Conservation (phyloP, 2,113 vertebrate species). For the Rhea americana region DNA sequence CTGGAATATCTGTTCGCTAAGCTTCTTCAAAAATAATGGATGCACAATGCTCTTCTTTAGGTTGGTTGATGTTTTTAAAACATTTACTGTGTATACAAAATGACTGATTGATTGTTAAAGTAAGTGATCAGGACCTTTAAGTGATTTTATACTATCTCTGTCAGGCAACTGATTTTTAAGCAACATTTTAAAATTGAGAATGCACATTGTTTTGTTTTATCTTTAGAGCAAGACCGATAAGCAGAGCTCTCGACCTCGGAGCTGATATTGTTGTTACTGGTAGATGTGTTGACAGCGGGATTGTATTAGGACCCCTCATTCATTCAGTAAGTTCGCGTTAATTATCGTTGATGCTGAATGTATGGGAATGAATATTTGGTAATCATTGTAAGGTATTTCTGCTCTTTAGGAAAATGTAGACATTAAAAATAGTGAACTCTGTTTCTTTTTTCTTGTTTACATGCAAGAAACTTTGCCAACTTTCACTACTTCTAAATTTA, state of each 20-base stretch:
- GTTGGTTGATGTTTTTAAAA: background rate
- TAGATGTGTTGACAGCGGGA: conserved; percentile 86
- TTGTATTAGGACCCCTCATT: conserved; percentile 87
- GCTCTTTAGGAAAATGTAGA: background rate
- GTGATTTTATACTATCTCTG: background rate
- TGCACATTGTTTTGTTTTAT: background rate
- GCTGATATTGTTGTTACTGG: conserved; percentile 86
- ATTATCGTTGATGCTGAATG: background rate
- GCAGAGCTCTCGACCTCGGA: conserved; percentile 84
- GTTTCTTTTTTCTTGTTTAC: background rate
- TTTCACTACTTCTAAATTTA: background rate
- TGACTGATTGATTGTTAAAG: background rate
- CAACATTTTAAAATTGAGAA: background rate
- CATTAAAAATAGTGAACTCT: background rate
- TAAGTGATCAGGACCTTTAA: background rate
- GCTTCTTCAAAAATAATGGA: background rate
- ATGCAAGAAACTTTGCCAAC: background rate
- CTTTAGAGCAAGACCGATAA: conserved; percentile 82
- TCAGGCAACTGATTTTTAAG: background rate
- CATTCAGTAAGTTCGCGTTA: conserved; percentile 78
- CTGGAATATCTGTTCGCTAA: background rate
- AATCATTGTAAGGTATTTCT: background rate
- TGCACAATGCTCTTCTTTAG: background rate
- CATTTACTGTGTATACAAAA: background rate
- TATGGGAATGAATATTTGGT: background rate